These are phyloP conservation scores for Acrossocheilus fasciatus DNA, from an alignment of 2,797 vertebrate species.

Conservation along the genomic window DNA sequence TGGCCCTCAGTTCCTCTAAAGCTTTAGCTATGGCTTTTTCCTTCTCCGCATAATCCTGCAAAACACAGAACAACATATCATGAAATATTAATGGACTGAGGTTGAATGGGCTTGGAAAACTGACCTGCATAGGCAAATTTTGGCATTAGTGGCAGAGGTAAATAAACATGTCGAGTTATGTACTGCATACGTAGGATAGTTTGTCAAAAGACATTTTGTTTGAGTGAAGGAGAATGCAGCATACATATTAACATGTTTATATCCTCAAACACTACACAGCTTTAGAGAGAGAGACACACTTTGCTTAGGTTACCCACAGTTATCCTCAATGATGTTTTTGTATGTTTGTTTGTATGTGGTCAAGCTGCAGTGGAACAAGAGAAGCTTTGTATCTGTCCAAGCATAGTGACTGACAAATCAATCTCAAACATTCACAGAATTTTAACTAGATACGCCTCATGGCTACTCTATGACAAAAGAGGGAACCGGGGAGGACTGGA, in stretches of 20 bases:
- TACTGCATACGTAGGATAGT: background rate
- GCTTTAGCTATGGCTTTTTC: constrained; percentile 98
- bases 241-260: background rate
- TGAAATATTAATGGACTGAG: background rate
- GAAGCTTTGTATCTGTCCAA: background rate
- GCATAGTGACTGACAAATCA: background rate
- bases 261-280: background rate
- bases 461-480: background rate
- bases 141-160: background rate
- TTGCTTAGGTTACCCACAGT: background rate
- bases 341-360: background rate
- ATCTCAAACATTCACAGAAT: constrained; percentile 25
- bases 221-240: background rate
- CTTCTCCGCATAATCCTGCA: constrained; percentile 96
- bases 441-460: constrained; percentile 3
- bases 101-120: background rate
- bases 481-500: background rate
- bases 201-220: background rate
- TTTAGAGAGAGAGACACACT: background rate
- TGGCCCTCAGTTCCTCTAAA: constrained; percentile 96
- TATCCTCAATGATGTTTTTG: background rate
- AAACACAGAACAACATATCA: constrained; percentile 25
- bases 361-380: constrained; percentile 6
- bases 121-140: background rate
- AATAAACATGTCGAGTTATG: background rate